A percentile compares a stretch with the other conserved stretches of the same genome.
phyloP scores from a whole-genome alignment of 2,113 vertebrate genomes.

The Pachyramphus minor region DNA sequence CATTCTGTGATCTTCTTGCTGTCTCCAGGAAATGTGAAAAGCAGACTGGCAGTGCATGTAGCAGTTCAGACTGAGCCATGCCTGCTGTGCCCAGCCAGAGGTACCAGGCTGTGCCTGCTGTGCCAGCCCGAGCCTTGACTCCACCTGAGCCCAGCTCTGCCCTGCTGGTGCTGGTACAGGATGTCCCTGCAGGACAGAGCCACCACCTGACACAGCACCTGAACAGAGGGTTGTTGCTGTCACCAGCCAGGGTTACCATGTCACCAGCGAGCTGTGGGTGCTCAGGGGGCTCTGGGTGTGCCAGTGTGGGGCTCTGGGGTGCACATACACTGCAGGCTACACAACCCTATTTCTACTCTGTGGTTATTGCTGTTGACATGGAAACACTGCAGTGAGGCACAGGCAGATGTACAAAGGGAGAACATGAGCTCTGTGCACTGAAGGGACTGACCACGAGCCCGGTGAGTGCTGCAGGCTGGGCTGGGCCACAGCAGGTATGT shows the following conservation, averaged over 20 bases:
- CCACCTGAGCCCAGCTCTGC: background rate
- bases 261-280: background rate
- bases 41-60: background rate
- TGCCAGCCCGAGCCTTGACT: background rate
- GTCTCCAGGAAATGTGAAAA: background rate
- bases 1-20: background rate
- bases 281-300: too few species aligned
- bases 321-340: rapidly evolving
- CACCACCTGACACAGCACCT: rapidly evolving
- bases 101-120: background rate
- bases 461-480: background rate
- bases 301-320: background rate
- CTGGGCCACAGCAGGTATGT: background rate
- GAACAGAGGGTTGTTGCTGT: background rate
- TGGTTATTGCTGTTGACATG: background rate
- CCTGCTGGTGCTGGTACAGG: background rate
- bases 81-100: background rate
- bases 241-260: background rate
- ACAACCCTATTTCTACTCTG: background rate
- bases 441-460: too few species aligned
- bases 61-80: background rate
- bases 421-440: background rate
- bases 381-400: background rate
- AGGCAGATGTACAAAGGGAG: too few species aligned
- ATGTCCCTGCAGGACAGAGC: background rate